Percentiles rank a stretch among this genome's conserved stretches.
Conservation (phyloP, 2,113 vertebrate genomes). For the Dasyprocta punctata region DNA sequence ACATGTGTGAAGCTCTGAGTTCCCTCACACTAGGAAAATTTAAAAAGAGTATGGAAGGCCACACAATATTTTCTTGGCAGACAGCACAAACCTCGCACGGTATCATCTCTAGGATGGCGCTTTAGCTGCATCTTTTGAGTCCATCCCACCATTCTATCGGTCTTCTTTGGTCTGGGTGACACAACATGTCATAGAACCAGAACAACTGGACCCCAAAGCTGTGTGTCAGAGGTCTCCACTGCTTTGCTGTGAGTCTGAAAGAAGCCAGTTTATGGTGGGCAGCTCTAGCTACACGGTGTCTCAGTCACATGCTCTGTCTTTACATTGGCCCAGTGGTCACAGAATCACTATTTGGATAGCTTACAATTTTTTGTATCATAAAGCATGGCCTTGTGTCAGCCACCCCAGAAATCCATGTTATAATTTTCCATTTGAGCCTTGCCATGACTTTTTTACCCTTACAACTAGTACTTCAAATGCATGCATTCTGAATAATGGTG, state of each 20-base stretch:
- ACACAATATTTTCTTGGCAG: background rate
- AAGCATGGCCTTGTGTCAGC: background rate
- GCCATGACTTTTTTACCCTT: background rate
- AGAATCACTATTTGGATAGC: background rate
- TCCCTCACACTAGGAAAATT: background rate
- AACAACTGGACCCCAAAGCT: background rate
- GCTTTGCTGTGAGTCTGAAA: background rate
- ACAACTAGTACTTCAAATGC: background rate
- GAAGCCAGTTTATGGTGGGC: background rate
- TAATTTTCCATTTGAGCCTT: conserved; percentile 1
- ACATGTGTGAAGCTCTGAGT: background rate
- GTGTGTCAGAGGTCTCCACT: background rate
- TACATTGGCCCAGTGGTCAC: too few species aligned
- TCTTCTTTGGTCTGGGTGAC: background rate
- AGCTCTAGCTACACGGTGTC: background rate
- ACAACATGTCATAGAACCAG: background rate
- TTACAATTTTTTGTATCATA: background rate
- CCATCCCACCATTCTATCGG: background rate
- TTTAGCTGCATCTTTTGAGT: background rate
- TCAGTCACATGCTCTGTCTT: background rate
- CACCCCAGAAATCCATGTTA: background rate
- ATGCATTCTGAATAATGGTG: background rate
- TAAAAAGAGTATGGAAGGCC: background rate
- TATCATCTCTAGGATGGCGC: background rate
- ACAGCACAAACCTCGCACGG: background rate